These are phyloP conservation scores for Bucco capensis DNA, from an alignment of 2,113 vertebrate genomes.

Conservation along the genomic window DNA sequence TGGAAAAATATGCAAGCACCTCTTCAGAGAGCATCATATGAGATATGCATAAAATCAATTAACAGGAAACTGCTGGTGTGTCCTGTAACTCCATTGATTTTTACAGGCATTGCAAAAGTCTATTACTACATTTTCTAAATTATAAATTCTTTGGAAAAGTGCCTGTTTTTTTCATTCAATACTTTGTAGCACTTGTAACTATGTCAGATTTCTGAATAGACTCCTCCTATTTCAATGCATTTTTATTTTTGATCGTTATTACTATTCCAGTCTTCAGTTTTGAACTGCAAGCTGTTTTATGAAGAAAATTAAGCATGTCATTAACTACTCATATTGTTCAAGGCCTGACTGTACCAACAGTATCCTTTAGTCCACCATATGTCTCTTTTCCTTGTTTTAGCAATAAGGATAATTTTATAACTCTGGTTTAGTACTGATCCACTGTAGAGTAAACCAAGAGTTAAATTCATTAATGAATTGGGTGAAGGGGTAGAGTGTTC, in stretches of 20 bases:
- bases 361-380: not conserved
- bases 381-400: not conserved
- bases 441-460: not conserved
- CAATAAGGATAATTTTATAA: not conserved
- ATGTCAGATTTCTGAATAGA: not conserved
- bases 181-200: not conserved
- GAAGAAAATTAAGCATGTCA: not conserved
- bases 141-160: not conserved
- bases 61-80: not conserved
- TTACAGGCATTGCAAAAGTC: not conserved
- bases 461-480: too few relatives aligned
- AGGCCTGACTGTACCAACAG: not conserved
- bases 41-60: not conserved
- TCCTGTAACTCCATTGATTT: not conserved
- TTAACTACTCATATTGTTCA: not conserved
- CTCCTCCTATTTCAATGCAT: not conserved
- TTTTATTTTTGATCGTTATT: not conserved
- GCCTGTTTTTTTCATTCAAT: not conserved
- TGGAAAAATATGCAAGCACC: not conserved
- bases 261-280: not conserved
- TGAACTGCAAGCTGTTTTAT: not conserved
- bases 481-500: too few relatives aligned
- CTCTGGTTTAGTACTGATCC: not conserved
- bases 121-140: not conserved
- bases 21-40: not conserved